These are phyloP conservation scores for Oophaga pumilio DNA, from an alignment of 2,113 vertebrate species.

Conservation along the genomic window DNA sequence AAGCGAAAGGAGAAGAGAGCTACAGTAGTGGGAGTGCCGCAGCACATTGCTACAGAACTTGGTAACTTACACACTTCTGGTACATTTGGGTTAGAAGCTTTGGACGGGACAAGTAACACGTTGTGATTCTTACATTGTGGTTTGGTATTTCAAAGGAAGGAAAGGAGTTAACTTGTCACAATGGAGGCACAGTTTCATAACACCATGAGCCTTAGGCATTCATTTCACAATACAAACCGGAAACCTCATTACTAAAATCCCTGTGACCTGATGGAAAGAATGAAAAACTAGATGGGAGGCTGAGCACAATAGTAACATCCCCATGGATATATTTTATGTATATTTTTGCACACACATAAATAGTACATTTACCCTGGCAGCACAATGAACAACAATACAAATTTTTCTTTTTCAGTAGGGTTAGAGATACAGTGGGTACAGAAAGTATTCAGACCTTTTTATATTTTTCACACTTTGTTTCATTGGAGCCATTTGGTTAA, in stretches of 20 bases:
- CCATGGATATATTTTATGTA: too few relatives aligned
- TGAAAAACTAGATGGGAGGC: neutral
- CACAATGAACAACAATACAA: too few relatives aligned
- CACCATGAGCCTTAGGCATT: neutral
- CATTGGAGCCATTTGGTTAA: too few relatives aligned
- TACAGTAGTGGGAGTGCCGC: slow-evolving; percentile 92
- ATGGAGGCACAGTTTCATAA: neutral
- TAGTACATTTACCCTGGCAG: too few relatives aligned
- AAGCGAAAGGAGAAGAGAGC: slow-evolving; percentile 83
- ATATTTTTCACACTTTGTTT: too few relatives aligned
- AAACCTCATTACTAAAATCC: neutral
- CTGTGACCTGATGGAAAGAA: neutral
- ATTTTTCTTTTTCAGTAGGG: too few relatives aligned
- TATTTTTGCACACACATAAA: too few relatives aligned
- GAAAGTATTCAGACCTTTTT: too few relatives aligned
- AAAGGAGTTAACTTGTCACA: neutral
- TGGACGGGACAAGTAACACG: neutral
- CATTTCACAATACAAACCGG: neutral
- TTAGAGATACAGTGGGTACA: too few relatives aligned
- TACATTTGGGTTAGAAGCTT: neutral
- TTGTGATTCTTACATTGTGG: neutral
- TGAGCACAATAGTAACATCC: neutral
- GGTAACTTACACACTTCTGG: slow-evolving; percentile 69
- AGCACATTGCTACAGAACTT: slow-evolving; percentile 92
- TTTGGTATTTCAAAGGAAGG: neutral